phyloP scores from a whole-genome alignment of 2,113 vertebrate species.

The Lucifuga dentata region DNA sequence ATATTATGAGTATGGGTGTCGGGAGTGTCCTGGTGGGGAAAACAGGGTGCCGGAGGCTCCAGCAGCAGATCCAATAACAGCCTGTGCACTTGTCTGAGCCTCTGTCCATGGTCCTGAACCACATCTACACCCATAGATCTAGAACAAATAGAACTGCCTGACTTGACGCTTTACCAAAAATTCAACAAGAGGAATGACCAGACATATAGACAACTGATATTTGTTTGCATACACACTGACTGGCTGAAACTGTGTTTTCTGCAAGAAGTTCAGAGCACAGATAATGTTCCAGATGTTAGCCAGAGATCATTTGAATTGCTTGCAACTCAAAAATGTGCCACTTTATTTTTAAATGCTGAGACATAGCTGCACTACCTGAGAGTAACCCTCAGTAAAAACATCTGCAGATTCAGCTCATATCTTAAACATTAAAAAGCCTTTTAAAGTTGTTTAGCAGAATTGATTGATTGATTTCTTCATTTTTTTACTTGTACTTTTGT shows the following conservation, averaged over 20 bases:
- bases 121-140: conserved; percentile 70
- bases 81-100: conserved; percentile 68
- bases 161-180: conserved; percentile 10
- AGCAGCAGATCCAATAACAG: conserved; percentile 62
- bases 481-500: too few species aligned
- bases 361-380: background rate
- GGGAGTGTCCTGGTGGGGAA: conserved; percentile 21
- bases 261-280: too few species aligned
- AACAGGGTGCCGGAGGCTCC: conserved; percentile 49
- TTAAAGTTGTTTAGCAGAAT: conserved; percentile 39
- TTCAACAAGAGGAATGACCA: background rate
- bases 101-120: conserved; percentile 87
- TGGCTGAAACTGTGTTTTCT: background rate
- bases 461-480: too few species aligned
- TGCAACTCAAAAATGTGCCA: too few species aligned
- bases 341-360: conserved; percentile 3
- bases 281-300: too few species aligned
- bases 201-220: background rate
- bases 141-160: conserved; percentile 48
- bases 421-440: conserved; percentile 49
- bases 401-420: conserved; percentile 39
- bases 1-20: background rate
- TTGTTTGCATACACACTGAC: background rate
- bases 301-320: too few species aligned
- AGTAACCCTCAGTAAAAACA: conserved; percentile 2